Evolutionary conservation across 2,797 vertebrate genomes (phyloP).

Genomic region (Gymnoscopelus microlampas): DNA sequence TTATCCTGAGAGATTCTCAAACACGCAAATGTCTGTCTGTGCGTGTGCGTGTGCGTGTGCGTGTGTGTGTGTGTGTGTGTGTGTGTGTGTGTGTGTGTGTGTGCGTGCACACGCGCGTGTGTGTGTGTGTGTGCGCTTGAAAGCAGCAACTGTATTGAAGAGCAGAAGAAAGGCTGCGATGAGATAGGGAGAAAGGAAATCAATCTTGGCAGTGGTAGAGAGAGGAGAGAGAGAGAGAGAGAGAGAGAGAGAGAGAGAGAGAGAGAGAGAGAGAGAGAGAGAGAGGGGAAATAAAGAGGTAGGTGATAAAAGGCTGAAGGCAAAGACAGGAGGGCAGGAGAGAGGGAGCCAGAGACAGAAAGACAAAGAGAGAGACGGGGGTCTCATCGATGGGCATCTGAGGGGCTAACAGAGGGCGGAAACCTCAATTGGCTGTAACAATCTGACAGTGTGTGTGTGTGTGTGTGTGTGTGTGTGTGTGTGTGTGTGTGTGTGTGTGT

Average conservation of each 20-base stretch:
- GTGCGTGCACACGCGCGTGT: background rate
- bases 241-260: constrained; percentile 47
- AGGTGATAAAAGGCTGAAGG: constrained; percentile 83
- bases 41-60: background rate
- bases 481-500: constrained; percentile 16
- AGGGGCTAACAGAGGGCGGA: constrained; percentile 67
- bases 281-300: constrained; percentile 69
- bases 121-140: constrained; percentile 15
- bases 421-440: constrained; percentile 41
- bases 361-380: constrained; percentile 64
- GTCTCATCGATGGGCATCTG: constrained; percentile 69
- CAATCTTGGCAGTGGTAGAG: constrained; percentile 73
- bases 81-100: constrained; percentile 27
- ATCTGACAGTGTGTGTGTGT: background rate
- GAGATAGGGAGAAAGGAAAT: constrained; percentile 72
- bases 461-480: constrained; percentile 15
- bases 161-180: constrained; percentile 82
- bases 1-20: constrained; percentile 79
- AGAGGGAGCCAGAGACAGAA: constrained; percentile 20
- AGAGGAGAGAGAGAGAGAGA: constrained; percentile 65
- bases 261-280: constrained; percentile 78
- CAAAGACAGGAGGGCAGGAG: constrained; percentile 68
- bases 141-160: constrained; percentile 52
- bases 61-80: constrained; percentile 13
- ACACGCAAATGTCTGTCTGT: constrained; percentile 38